These are phyloP conservation scores for Rhipidura dahli DNA, from an alignment of 2,113 vertebrate species.

Conservation along the genomic window DNA sequence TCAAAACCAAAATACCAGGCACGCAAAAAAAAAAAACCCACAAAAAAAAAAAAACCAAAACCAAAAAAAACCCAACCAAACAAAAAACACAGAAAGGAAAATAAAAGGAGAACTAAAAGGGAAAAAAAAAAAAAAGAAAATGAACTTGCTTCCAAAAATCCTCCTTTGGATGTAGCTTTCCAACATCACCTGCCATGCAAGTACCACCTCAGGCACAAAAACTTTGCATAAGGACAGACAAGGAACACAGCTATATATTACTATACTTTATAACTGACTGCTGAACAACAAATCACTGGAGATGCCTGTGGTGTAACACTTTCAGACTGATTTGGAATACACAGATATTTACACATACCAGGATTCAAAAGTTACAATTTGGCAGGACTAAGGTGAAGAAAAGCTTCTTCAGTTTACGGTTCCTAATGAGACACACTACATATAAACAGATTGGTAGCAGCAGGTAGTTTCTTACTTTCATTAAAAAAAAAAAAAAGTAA, in stretches of 20 bases:
- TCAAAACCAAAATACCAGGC: background rate
- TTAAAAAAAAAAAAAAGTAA: conserved; percentile 64
- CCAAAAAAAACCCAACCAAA: background rate
- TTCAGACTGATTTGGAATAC: conserved; percentile 86
- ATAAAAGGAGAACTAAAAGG: background rate
- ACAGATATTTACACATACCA: conserved; percentile 78
- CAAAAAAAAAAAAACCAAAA: background rate
- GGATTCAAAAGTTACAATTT: conserved; percentile 73
- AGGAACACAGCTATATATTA: conserved; percentile 42
- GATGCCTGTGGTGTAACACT: conserved; percentile 68
- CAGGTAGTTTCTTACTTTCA: conserved; percentile 71
- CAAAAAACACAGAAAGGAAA: background rate
- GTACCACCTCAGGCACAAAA: conserved; percentile 58
- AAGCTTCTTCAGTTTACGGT: conserved; percentile 65
- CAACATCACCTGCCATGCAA: conserved; percentile 51
- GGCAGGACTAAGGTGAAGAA: conserved; percentile 75
- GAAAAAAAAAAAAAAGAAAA: background rate
- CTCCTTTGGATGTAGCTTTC: conserved; percentile 77
- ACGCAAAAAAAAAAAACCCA: background rate
- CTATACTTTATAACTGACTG: conserved; percentile 9
- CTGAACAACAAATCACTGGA: background rate
- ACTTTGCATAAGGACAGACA: conserved; percentile 34
- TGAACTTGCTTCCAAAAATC: conserved; percentile 59
- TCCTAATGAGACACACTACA: conserved; percentile 72
- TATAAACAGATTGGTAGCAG: conserved; percentile 80